These are phyloP conservation scores for Theretra japonica DNA, from an alignment of 2,888 invertebrate genomes.

Conservation along the genomic window DNA sequence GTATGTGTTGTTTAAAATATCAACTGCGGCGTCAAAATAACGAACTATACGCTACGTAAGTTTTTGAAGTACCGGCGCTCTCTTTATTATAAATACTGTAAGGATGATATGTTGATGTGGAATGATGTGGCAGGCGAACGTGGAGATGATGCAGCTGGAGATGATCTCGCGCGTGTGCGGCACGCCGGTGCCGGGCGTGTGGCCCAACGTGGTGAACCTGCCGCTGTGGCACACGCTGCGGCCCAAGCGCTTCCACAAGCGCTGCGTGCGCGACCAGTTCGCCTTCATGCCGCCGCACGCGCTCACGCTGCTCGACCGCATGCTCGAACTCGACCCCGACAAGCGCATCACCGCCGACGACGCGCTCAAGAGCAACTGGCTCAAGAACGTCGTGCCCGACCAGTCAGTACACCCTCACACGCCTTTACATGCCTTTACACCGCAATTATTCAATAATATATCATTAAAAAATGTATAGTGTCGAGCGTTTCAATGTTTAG, in stretches of 20 bases:
- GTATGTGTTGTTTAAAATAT: too few relatives aligned
- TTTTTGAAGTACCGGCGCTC: too few relatives aligned
- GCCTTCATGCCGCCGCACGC: conserved; percentile 95
- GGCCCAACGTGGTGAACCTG: conserved; percentile 97
- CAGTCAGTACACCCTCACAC: conserved; percentile 86
- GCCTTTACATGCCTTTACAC: too few relatives aligned
- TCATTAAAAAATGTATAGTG: too few relatives aligned
- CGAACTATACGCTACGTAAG: too few relatives aligned
- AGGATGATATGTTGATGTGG: too few relatives aligned
- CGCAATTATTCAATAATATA: too few relatives aligned
- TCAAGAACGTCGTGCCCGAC: conserved; percentile 95
- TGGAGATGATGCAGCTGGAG: conserved; percentile 97
- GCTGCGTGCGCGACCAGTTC: conserved; percentile 96
- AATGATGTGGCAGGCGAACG: conserved; percentile 90
- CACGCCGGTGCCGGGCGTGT: conserved; percentile 97
- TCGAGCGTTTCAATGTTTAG: too few relatives aligned
- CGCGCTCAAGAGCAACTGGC: conserved; percentile 96
- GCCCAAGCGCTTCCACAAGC: conserved; percentile 94
- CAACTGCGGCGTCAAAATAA: too few relatives aligned
- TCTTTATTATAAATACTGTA: too few relatives aligned
- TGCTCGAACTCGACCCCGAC: conserved; percentile 98
- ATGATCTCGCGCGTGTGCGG: conserved; percentile 97
- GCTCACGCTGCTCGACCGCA: conserved; percentile 95
- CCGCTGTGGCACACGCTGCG: conserved; percentile 96
- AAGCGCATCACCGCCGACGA: conserved; percentile 97